A percentile compares a stretch with the other conserved stretches of the same genome.
phyloP scores from a whole-genome alignment of 2,888 invertebrate species.

The Eudemis profundana region DNA sequence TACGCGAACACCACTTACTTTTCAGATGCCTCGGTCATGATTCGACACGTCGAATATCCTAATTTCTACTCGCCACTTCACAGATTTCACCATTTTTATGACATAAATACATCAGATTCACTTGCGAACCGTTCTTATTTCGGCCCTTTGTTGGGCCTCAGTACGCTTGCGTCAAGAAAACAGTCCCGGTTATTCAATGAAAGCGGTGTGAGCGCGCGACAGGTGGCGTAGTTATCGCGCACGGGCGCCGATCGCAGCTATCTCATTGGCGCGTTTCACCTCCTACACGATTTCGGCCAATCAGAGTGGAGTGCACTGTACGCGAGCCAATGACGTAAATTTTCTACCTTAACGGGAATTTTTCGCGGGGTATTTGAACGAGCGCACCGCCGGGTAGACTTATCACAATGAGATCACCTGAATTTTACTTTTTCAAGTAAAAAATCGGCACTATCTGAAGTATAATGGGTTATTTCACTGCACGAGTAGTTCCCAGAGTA shows the following conservation, averaged over 20 bases:
- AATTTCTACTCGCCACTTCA: slow-evolving; percentile 92
- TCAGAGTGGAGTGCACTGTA: slow-evolving; percentile 54
- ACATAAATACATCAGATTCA: slow-evolving; percentile 90
- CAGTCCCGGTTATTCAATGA: slow-evolving; percentile 82
- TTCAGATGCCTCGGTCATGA: slow-evolving; percentile 96
- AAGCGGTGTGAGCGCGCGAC: slow-evolving; percentile 72
- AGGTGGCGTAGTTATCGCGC: slow-evolving; percentile 79
- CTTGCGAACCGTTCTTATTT: slow-evolving; percentile 80
- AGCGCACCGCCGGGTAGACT: slow-evolving; percentile 52
- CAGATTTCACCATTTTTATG: slow-evolving; percentile 93
- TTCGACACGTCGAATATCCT: slow-evolving; percentile 93
- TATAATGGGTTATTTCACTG: not conserved
- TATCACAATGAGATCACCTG: slow-evolving; percentile 44
- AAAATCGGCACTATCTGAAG: slow-evolving; percentile 3
- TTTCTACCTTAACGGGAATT: slow-evolving; percentile 52
- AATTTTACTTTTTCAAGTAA: not conserved
- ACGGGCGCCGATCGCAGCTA: slow-evolving; percentile 53
- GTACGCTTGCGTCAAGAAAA: slow-evolving; percentile 81
- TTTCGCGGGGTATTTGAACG: slow-evolving; percentile 67
- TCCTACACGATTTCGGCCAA: slow-evolving; percentile 61
- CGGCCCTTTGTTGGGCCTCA: slow-evolving; percentile 85
- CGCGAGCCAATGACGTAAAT: slow-evolving; percentile 62
- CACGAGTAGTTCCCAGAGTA: slow-evolving; percentile 1
- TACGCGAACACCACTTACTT: slow-evolving; percentile 88
- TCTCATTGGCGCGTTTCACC: slow-evolving; percentile 61